phyloP scores from a whole-genome alignment of 2,888 invertebrate genomes.

The Drosophila paranaensis region DNA sequence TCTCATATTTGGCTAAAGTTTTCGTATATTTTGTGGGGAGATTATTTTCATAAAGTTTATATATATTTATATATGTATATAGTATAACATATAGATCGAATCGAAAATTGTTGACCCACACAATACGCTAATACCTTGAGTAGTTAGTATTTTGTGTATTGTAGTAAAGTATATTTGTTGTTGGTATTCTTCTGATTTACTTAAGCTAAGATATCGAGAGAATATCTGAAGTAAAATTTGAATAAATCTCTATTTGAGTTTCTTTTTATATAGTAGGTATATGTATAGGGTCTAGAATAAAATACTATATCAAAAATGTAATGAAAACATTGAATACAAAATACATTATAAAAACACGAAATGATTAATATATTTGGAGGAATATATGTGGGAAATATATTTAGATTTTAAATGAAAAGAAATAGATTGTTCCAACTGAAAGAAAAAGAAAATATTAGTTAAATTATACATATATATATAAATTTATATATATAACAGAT shows the following conservation, averaged over 20 bases:
- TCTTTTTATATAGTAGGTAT: constrained; percentile 11
- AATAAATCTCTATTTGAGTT: constrained; percentile 14
- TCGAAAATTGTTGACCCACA: constrained; percentile 7
- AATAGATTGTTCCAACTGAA: constrained; percentile 8
- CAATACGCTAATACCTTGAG: constrained; percentile 14
- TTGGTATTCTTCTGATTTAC: constrained; percentile 15
- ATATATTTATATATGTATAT: neutral
- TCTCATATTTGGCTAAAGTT: constrained; percentile 30
- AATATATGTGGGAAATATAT: constrained; percentile 22
- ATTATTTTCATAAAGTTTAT: neutral
- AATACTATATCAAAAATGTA: constrained; percentile 62
- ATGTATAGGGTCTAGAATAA: constrained; percentile 43
- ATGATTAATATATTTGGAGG: constrained; percentile 48
- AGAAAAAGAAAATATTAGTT: constrained; percentile 3
- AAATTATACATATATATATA: neutral
- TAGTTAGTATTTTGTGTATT: constrained; percentile 17
- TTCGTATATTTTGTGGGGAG: constrained; percentile 9
- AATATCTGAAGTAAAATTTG: constrained; percentile 25
- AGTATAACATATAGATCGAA: constrained; percentile 7
- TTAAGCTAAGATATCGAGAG: constrained; percentile 28
- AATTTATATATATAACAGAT: neutral
- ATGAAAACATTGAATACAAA: constrained; percentile 72
- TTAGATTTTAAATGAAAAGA: neutral
- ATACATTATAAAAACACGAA: constrained; percentile 75
- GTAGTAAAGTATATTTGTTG: constrained; percentile 29